These are phyloP conservation scores for Stichodactyla mertensii DNA, from an alignment of 64 coral and sea anemone species.

Conservation along the genomic window DNA sequence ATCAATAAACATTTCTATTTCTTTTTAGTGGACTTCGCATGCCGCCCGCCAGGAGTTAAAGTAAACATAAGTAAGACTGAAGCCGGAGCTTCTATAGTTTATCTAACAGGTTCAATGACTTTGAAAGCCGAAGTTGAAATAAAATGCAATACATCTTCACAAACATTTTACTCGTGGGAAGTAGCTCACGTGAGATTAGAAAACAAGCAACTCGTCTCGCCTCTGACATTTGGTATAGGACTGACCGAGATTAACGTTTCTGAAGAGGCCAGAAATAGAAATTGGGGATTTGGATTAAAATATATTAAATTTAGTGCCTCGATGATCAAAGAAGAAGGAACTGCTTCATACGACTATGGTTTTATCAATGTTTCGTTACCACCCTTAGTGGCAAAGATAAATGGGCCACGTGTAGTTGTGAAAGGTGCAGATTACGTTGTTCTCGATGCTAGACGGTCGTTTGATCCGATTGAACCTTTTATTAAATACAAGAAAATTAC, in stretches of 20 bases:
- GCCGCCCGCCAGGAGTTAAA: slow-evolving; percentile 51
- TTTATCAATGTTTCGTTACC: slow-evolving; percentile 54
- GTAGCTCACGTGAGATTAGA: slow-evolving; percentile 21
- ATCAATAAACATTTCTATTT: background rate
- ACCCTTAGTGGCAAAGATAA: slow-evolving; percentile 48
- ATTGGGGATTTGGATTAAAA: slow-evolving; percentile 41
- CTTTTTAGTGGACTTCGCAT: background rate
- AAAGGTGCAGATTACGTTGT: slow-evolving; percentile 51
- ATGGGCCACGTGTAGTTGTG: slow-evolving; percentile 30
- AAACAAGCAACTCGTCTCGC: slow-evolving; percentile 45
- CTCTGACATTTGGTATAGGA: slow-evolving; percentile 24
- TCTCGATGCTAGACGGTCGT: slow-evolving; percentile 56
- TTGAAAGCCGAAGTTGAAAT: slow-evolving; percentile 20
- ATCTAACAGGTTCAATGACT: slow-evolving; percentile 30
- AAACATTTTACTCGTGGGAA: slow-evolving; percentile 51
- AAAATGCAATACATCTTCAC: slow-evolving; percentile 41
- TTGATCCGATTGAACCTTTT: slow-evolving; percentile 49
- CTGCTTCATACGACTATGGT: slow-evolving; percentile 56
- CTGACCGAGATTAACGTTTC: slow-evolving; percentile 26
- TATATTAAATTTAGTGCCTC: slow-evolving; percentile 64
- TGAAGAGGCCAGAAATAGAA: slow-evolving; percentile 30
- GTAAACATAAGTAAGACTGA: slow-evolving; percentile 47
- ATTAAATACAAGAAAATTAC: slow-evolving; percentile 27
- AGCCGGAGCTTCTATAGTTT: slow-evolving; percentile 31
- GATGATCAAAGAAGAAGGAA: slow-evolving; percentile 75